These are phyloP conservation scores for Laticauda laticaudata DNA, from an alignment of 2,113 vertebrate genomes.

Conservation along the genomic window DNA sequence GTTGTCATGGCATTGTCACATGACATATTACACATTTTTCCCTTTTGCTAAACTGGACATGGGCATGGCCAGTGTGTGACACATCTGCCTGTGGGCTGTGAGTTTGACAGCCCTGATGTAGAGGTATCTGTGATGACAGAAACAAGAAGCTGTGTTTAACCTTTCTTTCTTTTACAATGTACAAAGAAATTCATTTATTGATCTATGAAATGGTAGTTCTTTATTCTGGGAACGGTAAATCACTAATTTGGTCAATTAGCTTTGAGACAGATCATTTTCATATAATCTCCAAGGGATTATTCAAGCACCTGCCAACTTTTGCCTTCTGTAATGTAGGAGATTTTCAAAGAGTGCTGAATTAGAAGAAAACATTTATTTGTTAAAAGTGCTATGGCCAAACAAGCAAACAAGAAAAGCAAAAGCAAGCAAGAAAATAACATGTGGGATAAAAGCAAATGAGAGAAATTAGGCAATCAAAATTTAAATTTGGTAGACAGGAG, in stretches of 20 bases:
- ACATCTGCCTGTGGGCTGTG: too few relatives aligned
- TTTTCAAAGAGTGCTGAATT: neutral
- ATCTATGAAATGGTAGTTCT: neutral
- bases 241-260: neutral
- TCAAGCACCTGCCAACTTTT: neutral
- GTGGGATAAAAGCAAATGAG: neutral
- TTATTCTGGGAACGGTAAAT: neutral
- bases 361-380: neutral
- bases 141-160: neutral
- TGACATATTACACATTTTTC: too few relatives aligned
- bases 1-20: too few relatives aligned
- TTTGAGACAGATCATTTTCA: neutral
- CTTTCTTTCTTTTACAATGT: neutral
- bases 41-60: too few relatives aligned
- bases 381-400: neutral
- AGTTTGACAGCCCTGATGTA: neutral
- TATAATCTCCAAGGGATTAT: neutral
- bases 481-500: neutral
- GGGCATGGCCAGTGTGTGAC: too few relatives aligned
- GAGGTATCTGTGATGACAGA: neutral
- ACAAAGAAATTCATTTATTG: neutral
- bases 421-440: neutral
- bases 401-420: neutral
- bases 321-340: neutral
- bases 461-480: neutral